These are phyloP conservation scores for Leptinotarsa rubiginosa DNA, from an alignment of 2,888 invertebrate species.

Conservation along the genomic window DNA sequence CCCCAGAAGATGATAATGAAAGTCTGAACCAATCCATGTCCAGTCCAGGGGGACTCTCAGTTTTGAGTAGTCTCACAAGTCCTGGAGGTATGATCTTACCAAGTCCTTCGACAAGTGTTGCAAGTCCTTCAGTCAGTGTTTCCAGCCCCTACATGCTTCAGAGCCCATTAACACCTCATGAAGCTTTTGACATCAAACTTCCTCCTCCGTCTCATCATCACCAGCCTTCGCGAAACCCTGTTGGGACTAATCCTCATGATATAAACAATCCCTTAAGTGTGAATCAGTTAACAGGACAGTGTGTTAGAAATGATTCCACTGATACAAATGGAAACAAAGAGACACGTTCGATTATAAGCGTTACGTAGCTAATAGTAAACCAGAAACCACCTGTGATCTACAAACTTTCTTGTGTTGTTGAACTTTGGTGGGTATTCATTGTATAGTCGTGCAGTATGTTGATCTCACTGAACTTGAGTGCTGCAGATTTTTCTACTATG, in stretches of 20 bases:
- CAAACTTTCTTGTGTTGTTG: conserved; percentile 27
- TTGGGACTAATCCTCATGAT: conserved; percentile 91
- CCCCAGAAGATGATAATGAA: too few species aligned
- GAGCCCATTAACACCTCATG: conserved; percentile 64
- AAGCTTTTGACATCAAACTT: conserved; percentile 63
- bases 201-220: conserved; percentile 63
- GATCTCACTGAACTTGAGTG: conserved; percentile 61
- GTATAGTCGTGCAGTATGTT: conserved; percentile 55
- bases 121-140: conserved; percentile 73
- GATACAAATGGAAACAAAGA: conserved; percentile 61
- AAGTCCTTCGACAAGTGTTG: conserved; percentile 81
- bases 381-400: conserved; percentile 45
- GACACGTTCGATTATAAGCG: conserved; percentile 66
- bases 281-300: conserved; percentile 86
- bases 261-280: conserved; percentile 93
- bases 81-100: conserved; percentile 78
- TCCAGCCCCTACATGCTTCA: conserved; percentile 72
- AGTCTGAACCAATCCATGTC: conserved; percentile 70
- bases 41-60: conserved; percentile 75
- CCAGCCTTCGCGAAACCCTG: conserved; percentile 78
- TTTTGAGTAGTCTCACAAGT: conserved; percentile 76
- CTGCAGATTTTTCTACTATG: conserved; percentile 63
- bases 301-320: conserved; percentile 63
- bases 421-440: conserved; percentile 40
- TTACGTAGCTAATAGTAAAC: conserved; percentile 62